Base-by-base conservation (phyloP, 1,140 invertebrate genomes). In the Drosophila hydei region DNA sequence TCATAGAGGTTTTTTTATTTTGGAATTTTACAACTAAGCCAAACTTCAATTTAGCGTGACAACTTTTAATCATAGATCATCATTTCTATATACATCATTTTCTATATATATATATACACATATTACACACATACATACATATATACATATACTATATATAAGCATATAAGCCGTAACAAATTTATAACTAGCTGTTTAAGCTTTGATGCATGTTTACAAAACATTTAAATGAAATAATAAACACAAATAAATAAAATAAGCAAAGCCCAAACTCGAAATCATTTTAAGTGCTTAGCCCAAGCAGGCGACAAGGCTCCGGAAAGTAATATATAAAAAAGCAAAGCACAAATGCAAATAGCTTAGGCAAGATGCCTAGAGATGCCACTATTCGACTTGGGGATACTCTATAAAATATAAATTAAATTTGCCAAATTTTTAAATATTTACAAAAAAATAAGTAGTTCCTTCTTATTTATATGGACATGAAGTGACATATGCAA, bases 161-260 rank as follows among this genome's bases (percentile, higher is more conserved):
- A 33, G 18, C 18, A 62, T 36, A 45, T 52, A 62, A 63, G 65
- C 54, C 65, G 60, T 54, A 75, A 75, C 58, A 75, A 68, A 84
- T 79, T 83, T 75, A 83, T 84, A 81, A 79, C 79, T 83, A 81
- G 78, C 62, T 55, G 52, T 78, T 88, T 87, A 87, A 87, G 83
- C 78, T 88, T 87, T 73, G 81, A 87, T 87, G 83, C 83, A 87
- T 87, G 83, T 87, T 87, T 87, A 87, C 83, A 87, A 87, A 87
- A 87, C 83, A 88, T 87, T 87, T 87, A 87, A 87, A 87, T 81
- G 67, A 87, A 78, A 68, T 74, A 74, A 74, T 65, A 70, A 69
- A 78, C 52, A 62, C 59, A 71, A 43, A 64, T 50, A 36, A 58
- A 71, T 56, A 42, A 58, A 67, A 70, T 47, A 63, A 40, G 50